These are phyloP conservation scores for Amblyornis subalaris DNA, from an alignment of 2,113 vertebrate species.

Conservation along the genomic window DNA sequence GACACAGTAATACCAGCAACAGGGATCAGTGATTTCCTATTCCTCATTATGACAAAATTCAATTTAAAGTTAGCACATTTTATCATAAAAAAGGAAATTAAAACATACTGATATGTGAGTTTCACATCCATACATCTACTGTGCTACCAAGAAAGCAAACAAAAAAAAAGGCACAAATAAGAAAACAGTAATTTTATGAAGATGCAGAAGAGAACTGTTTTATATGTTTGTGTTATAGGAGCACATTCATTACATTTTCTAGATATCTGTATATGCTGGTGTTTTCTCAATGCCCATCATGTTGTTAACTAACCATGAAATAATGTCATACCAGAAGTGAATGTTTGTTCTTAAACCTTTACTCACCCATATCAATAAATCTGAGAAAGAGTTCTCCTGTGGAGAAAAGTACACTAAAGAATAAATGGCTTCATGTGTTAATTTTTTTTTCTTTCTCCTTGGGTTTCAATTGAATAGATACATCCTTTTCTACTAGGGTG, in stretches of 20 bases:
- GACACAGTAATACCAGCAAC: neutral
- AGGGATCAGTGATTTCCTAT: neutral
- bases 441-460: neutral
- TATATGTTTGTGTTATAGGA: neutral
- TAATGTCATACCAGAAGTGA: neutral
- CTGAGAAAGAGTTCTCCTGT: neutral
- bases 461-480: conserved; percentile 12
- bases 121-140: neutral
- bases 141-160: neutral
- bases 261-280: neutral
- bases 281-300: neutral
- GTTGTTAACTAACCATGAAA: conserved; percentile 8
- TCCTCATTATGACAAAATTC: neutral
- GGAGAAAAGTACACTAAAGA: neutral
- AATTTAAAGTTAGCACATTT: neutral
- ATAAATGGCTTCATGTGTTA: neutral
- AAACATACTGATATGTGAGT: neutral
- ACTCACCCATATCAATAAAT: neutral
- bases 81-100: neutral
- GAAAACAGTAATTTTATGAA: neutral
- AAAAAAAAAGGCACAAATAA: neutral
- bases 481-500: neutral
- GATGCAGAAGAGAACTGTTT: neutral
- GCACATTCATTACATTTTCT: neutral
- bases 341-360: neutral